Evolutionary conservation across 1,140 invertebrate genomes (phyloP).

Genomic region (Plodia interpunctella): DNA sequence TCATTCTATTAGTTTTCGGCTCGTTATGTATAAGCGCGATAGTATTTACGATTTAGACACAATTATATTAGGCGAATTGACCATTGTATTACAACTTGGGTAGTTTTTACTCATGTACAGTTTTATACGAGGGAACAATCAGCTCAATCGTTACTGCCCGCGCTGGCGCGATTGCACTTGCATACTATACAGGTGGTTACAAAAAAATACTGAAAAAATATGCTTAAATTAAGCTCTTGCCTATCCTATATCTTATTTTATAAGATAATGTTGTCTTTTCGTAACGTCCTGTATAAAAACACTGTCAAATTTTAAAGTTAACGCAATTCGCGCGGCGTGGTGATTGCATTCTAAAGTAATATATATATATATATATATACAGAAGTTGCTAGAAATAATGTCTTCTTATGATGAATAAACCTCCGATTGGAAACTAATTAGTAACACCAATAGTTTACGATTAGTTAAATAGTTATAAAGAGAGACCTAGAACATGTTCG

Average conservation of each 20-base stretch:
- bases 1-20: slow-evolving; percentile 17
- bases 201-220: slow-evolving; percentile 18
- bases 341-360: slow-evolving; percentile 17
- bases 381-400: slow-evolving; percentile 29
- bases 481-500: slow-evolving; percentile 56
- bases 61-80: slow-evolving; percentile 54
- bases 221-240: too few relatives aligned
- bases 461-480: slow-evolving; percentile 54
- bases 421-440: slow-evolving; percentile 47
- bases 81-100: slow-evolving; percentile 30
- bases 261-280: not conserved
- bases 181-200: slow-evolving; percentile 16
- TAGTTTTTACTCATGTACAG: slow-evolving; percentile 39
- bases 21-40: slow-evolving; percentile 17
- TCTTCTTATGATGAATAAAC: slow-evolving; percentile 52
- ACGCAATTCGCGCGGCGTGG: slow-evolving; percentile 18
- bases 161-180: slow-evolving; percentile 3
- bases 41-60: slow-evolving; percentile 33
- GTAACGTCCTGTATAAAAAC: not conserved
- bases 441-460: slow-evolving; percentile 67
- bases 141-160: slow-evolving; percentile 24
- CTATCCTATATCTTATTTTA: too few relatives aligned
- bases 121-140: slow-evolving; percentile 60
- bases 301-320: slow-evolving; percentile 9
- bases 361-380: too few relatives aligned